Evolutionary conservation across 2,113 vertebrate species (phyloP), one percentile per base, ranked within the genome.

Genomic region (Carollia perspicillata): DNA sequence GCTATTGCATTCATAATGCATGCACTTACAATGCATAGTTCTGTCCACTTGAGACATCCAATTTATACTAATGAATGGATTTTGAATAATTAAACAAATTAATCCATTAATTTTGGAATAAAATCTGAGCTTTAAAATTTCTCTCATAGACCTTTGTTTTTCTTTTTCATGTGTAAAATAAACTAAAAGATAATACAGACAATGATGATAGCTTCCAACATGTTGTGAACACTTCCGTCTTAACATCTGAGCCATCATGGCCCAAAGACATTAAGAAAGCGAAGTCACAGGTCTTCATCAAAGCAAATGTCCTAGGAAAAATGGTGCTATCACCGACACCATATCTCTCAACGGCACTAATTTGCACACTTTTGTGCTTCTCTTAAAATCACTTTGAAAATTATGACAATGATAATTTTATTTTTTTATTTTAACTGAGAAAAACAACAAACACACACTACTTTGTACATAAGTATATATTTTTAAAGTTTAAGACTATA

Each of bases 241-340:
- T 72, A 1, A 65, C n/a, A 95, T 80, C 44, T 69, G 49, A 94
- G 49, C 44, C 89, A 55, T 77, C 66, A 47, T 75, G 93, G 17
- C n/a, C 83, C 84, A 30, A 69, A 89, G 44, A 71, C 89, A 89
- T 93, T 94, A 95, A 95, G 66, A 94, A 93, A 80, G 22, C 69
- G 18, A 87, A 96, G 40, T 3, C 30, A 83, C 0, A 10, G n/a
- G 3, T 60, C n/a, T 97, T 66, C 94, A 86, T 94, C 94, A 94
- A 92, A 95, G 44, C 49, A 91, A 93, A 71, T 89, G 40, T 72
- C 86, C 63, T 89, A 71, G 17, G 18, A 60, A 40, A 86, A 91
- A 95, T 93, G 16, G 93, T 89, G 18, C 33, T 89, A 26, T 93
- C 28, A 80, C 17, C 20, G 53, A 74, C 10, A 87, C n/a, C 22